Base-by-base conservation (phyloP, 2,113 vertebrate species). In the Phylloscopus trochiloides region DNA sequence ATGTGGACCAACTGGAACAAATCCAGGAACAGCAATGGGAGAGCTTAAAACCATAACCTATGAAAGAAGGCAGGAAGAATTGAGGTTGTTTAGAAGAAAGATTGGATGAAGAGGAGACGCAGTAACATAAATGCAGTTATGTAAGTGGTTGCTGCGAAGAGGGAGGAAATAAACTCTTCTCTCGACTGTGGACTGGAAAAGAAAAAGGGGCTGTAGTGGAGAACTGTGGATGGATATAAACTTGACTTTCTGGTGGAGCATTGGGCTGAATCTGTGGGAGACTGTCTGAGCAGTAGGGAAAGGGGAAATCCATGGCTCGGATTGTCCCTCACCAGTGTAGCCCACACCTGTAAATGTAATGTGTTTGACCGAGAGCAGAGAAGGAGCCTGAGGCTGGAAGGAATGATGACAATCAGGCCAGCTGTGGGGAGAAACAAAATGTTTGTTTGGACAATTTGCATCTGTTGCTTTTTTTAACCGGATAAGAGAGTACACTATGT, bases 381-480 rank as follows among this genome's bases (percentile, higher is more conserved):
- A 92, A 87, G 20, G 58, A 90, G 75, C 50, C 52, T 55, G 62
- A 45, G 40, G 78, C 85, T 94, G 65, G 59, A 95, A 90, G 92
- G 78, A 72, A 84, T 65, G 40, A 86, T 68, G 92, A 96, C 78
- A 58, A 47, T 90, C 86, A 79, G 51, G 88, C 92, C 98, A 97
- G 97, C 96, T 97, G 98, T 83, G 86, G 86, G 75, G 79, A 96
- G 97, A 97, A 97, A 97, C 97, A 96, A 96, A 77, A 96, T 92
- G 96, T 97, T 98, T 98, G 98, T 98, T 98, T 98, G 94, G 98
- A 98, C 94, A 97, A 94, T 97, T 97, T 93, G 97, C 98, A 98
- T 98, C 98, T 97, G 98, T 95, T 92, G 75, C 94, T 95, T 93
- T 96, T 57, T 96, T 96, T 92, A 94, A 97, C 96, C 89, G 97